Evolutionary conservation across 2,888 invertebrate species (phyloP).

Genomic region (Pachymerium ferrugineum): DNA sequence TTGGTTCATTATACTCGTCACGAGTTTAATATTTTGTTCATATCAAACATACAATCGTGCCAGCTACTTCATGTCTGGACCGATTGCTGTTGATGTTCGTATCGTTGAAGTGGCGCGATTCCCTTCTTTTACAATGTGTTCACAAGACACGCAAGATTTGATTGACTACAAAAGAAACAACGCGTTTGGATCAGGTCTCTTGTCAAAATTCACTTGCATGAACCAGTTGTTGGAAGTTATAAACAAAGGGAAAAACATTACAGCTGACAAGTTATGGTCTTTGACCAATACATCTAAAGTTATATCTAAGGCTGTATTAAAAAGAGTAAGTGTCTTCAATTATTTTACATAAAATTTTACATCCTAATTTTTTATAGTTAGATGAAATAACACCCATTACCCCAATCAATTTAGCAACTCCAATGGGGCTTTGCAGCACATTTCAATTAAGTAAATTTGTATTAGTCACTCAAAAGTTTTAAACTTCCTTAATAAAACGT

Average conservation of each 20-base stretch:
- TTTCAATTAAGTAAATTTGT: not conserved
- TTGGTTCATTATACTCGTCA: not conserved
- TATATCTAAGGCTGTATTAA: not conserved
- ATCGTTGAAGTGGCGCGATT: not conserved
- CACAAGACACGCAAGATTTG: not conserved
- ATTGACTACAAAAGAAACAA: not conserved
- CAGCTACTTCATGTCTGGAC: not conserved
- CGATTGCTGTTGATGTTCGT: conserved; percentile 16
- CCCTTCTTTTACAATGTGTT: conserved; percentile 12
- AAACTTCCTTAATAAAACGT: not conserved
- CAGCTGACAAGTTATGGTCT: not conserved
- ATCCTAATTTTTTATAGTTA: not conserved
- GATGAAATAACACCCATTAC: not conserved
- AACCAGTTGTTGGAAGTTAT: not conserved
- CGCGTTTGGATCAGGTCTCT: not conserved
- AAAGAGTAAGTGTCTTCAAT: not conserved
- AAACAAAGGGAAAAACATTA: not conserved
- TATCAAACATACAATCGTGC: not conserved
- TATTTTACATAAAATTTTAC: not conserved
- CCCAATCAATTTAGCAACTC: not conserved
- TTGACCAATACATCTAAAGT: not conserved
- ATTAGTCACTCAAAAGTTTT: not conserved
- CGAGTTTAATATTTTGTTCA: not conserved
- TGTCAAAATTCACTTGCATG: not conserved
- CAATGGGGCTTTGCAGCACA: not conserved